phyloP scores from a whole-genome alignment of 2,797 vertebrate species.

The Otolemur crassicaudatus region DNA sequence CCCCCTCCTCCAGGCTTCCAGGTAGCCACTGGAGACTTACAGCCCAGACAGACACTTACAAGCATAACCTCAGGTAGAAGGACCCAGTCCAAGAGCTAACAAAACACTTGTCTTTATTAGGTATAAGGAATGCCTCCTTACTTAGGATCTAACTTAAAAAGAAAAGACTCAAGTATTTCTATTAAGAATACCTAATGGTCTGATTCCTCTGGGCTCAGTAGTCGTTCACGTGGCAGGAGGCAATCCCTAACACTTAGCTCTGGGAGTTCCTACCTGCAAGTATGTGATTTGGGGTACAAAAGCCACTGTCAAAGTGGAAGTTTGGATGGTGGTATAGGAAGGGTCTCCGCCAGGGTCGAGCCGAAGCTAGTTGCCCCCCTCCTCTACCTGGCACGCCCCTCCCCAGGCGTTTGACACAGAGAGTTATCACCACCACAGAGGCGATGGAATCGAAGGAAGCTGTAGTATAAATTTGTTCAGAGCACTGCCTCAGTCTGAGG shows the following conservation, averaged over 20 bases:
- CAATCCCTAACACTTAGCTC: conserved; percentile 60
- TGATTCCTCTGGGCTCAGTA: conserved; percentile 72
- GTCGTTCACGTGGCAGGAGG: conserved; percentile 63
- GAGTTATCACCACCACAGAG: conserved; percentile 70
- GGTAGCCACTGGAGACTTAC: background rate
- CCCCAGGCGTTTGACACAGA: conserved; percentile 34
- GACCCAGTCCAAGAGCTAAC: conserved; percentile 18
- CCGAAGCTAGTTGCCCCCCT: background rate
- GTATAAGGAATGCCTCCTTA: conserved; percentile 57
- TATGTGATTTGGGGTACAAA: conserved; percentile 33
- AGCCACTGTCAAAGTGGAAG: conserved; percentile 41
- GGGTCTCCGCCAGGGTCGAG: conserved; percentile 36
- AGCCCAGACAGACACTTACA: background rate
- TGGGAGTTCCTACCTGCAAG: conserved; percentile 54
- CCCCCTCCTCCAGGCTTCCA: background rate
- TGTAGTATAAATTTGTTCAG: conserved; percentile 84
- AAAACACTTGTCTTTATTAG: conserved; percentile 64
- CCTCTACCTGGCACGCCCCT: conserved; percentile 58
- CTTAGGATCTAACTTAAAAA: conserved; percentile 56
- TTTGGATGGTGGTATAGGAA: background rate
- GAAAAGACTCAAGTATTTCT: conserved; percentile 61
- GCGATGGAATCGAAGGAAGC: conserved; percentile 77
- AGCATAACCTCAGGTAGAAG: conserved; percentile 49
- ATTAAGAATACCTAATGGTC: conserved; percentile 75
- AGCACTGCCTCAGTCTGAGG: conserved; percentile 81